Evolutionary conservation across 1,140 invertebrate species (phyloP).

Genomic region (Apis laboriosa): DNA sequence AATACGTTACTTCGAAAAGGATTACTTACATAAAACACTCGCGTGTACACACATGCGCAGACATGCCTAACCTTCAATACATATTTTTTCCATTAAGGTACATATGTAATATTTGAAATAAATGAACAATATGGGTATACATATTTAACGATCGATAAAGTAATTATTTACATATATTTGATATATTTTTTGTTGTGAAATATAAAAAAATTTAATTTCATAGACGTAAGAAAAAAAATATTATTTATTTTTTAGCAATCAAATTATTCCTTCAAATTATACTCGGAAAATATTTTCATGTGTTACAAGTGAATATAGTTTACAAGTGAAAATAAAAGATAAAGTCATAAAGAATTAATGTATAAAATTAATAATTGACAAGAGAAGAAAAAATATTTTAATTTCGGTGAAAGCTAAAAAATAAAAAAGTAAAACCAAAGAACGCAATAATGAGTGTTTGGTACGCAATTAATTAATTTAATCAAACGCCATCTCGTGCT

Average conservation of each 20-base stretch:
- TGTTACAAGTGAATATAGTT: background rate
- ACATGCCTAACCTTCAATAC: conserved; percentile 28
- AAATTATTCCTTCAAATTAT: background rate
- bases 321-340: background rate
- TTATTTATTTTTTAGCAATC: background rate
- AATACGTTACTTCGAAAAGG: no score
- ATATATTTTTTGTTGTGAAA: background rate
- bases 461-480: conserved; percentile 42
- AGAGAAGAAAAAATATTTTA: background rate
- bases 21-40: background rate
- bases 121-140: background rate
- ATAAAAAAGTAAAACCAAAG: background rate
- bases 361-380: no score
- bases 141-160: conserved; percentile 23
- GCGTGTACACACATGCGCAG: background rate
- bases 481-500: conserved; percentile 50
- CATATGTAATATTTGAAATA: conserved; percentile 19
- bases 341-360: background rate
- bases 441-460: conserved; percentile 8
- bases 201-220: background rate
- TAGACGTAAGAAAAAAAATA: background rate
- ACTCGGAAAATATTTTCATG: background rate
- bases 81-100: conserved; percentile 9
- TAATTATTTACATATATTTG: background rate
- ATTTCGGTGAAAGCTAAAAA: background rate